Evolutionary conservation across 2,888 invertebrate genomes (phyloP).

Genomic region (Epinotia ramella): DNA sequence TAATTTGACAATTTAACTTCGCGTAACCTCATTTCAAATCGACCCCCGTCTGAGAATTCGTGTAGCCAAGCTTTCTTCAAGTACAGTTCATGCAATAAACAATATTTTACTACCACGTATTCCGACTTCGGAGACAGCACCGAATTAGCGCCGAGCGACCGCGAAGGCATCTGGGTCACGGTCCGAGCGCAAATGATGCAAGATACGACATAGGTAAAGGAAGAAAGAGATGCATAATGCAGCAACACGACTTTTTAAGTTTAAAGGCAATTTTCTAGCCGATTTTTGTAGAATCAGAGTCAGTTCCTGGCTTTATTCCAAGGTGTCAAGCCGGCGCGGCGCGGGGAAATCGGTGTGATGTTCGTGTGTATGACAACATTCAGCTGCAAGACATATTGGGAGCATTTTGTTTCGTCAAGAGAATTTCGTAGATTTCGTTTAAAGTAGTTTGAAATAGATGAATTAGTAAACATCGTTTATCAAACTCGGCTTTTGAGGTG

Average conservation of each 20-base stretch:
- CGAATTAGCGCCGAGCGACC: constrained; percentile 69
- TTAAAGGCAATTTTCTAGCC: constrained; percentile 25
- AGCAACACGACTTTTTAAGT: constrained; percentile 27
- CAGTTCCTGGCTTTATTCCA: constrained; percentile 32
- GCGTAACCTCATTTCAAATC: background rate
- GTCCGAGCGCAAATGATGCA: constrained; percentile 57
- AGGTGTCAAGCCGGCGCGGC: constrained; percentile 21
- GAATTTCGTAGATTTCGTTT: background rate
- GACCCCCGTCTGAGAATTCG: constrained; percentile 10
- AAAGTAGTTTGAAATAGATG: background rate
- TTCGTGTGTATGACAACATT: constrained; percentile 18
- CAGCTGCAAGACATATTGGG: constrained; percentile 12
- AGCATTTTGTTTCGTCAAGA: background rate
- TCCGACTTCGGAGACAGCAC: constrained; percentile 59
- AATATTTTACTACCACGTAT: constrained; percentile 46
- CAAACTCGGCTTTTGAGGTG: background rate
- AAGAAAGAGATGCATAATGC: constrained; percentile 51
- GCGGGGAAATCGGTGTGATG: constrained; percentile 13
- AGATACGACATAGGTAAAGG: constrained; percentile 45
- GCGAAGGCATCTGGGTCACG: constrained; percentile 74
- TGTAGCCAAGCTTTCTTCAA: constrained; percentile 3
- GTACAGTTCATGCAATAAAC: constrained; percentile 32
- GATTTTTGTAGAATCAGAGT: constrained; percentile 24
- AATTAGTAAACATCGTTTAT: background rate
- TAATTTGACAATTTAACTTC: no score